phyloP scores from a whole-genome alignment of 2,113 vertebrate genomes.

The Anarrhichthys ocellatus region DNA sequence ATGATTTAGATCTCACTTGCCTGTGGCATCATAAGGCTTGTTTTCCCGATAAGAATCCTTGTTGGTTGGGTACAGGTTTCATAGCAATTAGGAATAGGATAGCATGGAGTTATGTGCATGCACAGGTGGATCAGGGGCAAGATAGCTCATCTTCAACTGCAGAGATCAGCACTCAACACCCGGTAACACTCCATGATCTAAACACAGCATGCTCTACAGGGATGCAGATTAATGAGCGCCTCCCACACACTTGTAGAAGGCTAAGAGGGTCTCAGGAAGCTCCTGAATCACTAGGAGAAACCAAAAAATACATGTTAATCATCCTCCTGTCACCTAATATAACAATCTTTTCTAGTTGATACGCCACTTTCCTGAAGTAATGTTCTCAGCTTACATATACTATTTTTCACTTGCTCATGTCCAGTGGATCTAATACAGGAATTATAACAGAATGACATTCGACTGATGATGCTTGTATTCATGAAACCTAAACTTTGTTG shows the following conservation, averaged over 20 bases:
- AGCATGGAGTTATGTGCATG: background rate
- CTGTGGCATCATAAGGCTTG: background rate
- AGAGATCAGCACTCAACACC: background rate
- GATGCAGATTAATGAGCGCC: conserved; percentile 2
- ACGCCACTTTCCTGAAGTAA: background rate
- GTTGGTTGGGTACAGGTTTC: background rate
- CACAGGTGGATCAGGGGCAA: background rate
- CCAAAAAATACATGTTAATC: background rate
- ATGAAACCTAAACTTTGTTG: background rate
- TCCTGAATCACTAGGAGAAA: background rate
- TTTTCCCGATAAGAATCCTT: background rate
- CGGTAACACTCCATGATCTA: background rate
- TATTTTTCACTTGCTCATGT: too few relatives aligned
- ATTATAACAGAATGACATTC: background rate
- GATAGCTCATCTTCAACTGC: background rate
- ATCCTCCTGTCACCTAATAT: background rate
- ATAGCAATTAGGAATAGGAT: background rate
- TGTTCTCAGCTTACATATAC: background rate
- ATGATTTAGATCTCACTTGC: conserved; percentile 12
- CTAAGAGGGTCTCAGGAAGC: background rate
- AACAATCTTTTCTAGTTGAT: background rate
- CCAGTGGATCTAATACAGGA: background rate
- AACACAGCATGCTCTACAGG: background rate
- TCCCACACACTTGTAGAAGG: background rate
- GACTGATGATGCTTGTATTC: background rate